Base-by-base conservation (phyloP, 2,888 invertebrate species). In the Dolomedes plantarius region DNA sequence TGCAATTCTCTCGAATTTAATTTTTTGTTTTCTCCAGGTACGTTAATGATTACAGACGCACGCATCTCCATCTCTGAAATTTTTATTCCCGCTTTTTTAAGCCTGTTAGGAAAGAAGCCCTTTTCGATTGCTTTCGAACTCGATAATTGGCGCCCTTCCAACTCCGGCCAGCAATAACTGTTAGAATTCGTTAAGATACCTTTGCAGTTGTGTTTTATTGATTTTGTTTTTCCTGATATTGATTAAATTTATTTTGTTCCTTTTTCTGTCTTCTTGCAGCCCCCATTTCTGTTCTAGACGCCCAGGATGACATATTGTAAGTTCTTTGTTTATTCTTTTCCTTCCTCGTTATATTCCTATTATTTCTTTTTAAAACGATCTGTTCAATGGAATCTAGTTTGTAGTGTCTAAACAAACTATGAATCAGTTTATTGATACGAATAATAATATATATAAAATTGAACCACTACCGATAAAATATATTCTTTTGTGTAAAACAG, bases 241-340 rank as follows among this genome's bases (percentile, higher is more conserved):
- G 46, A 46, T 46, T 16, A 16, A 46, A 46, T 2, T 64, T 27
- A n/a, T n/a, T n/a, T n/a, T n/a, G n/a, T n/a, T 77, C 67, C 80
- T 74, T 80, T 71, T 86, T 79, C n/a, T n/a, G n/a, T n/a, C 89
- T 75, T 74, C 50, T 89, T 90, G 69, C 90, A 91, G 96, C 96
- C 28, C 96, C 97, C 11, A 93, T 95, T 76, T 94, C 95, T 67
- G 94, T 97, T 87, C 93, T 98, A 87, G 95, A 98, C 91, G 95
- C 97, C 94, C 94, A 95, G 87, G 97, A 98, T 91, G 95, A 94
- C 91, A 96, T 94, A 91, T 94, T 94, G 95, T 95, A 92, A 94
- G 94, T 72, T 32, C 27, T 46, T 31, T 32, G n/a, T 9, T 46
- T 56, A 9, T 2, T 1, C 6, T 27, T 19, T n/a, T n/a, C n/a